Evolutionary conservation across 2,888 invertebrate species (phyloP), one percentile per base, ranked within the genome.

Genomic region (Stenoptilia bipunctidactyla): DNA sequence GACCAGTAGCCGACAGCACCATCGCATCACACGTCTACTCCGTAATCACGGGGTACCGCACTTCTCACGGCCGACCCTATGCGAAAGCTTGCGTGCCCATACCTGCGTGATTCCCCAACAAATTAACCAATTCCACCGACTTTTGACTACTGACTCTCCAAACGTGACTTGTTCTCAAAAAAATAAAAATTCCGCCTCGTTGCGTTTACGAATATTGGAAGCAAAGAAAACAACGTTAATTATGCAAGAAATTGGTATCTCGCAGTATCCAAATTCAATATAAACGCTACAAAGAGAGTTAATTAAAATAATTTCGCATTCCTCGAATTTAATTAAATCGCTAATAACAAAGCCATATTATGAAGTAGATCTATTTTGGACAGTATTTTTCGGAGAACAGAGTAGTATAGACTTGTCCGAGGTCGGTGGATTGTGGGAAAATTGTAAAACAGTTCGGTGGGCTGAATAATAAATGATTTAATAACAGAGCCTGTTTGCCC

Each of bases 401-500:
- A 39, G 4, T 20, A 20, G 3, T 20, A 20, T 20, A 5, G 3
- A 8, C 20, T 20, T 20, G 20, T 20, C 20, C 3, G 30, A 10
- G 12, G 2, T 48, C 49, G 53, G 50, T 55, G 58, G 64, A 60
- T 69, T 70, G 75, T 79, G 74, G 75, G 79, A 75, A 76, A 76
- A 75, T 75, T 73, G 71, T 71, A 64, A 79, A 80, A 82, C 80
- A 74, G 75, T 76, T 82, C 77, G 76, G 70, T 71, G 75, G 61
- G 61, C 61, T 80, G 80, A 80, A 82, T 82, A 82, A 83, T 82
- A 82, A 80, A 82, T 82, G 77, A 80, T 79, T 82, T 82, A 79
- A 80, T 82, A 82, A 82, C 80, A 79, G 71, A 66, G 69, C 70
- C 68, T 68, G 75, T 75, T 75, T 74, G 73, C 72, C 75, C 67